phyloP scores from a whole-genome alignment of 1,140 invertebrate species.

The Mylabris phalerata region DNA sequence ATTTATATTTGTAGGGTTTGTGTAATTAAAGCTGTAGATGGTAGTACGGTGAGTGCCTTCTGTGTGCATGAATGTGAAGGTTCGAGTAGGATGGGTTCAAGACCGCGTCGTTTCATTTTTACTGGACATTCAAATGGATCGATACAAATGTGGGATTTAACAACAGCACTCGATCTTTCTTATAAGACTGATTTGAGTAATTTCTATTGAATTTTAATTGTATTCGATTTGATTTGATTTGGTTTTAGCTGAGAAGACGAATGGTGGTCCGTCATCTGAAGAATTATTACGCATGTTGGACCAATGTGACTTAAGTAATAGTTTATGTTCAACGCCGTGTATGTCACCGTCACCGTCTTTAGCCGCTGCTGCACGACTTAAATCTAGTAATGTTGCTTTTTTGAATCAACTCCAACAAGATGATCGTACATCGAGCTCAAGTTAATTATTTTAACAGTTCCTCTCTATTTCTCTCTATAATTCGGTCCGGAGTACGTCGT shows the following conservation, averaged over 20 bases:
- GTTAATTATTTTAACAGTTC: not conserved
- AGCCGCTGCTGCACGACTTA: conserved; percentile 56
- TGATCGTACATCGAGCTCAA: conserved; percentile 30
- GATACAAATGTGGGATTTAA: conserved; percentile 98
- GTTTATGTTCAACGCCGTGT: conserved; percentile 75
- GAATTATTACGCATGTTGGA: conserved; percentile 86
- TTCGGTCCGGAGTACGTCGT: no score
- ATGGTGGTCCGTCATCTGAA: conserved; percentile 81
- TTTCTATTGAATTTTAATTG: not conserved
- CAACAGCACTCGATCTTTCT: conserved; percentile 82
- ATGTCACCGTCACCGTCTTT: conserved; percentile 72
- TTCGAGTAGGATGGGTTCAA: conserved; percentile 82
- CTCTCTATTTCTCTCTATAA: no score
- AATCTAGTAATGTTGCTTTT: conserved; percentile 67
- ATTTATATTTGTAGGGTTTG: conserved; percentile 64
- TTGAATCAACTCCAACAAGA: conserved; percentile 56
- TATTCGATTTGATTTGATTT: not conserved
- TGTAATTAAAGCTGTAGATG: conserved; percentile 89
- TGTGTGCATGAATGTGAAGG: conserved; percentile 97
- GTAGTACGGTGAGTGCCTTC: conserved; percentile 90
- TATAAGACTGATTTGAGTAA: conserved; percentile 59
- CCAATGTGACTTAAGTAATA: conserved; percentile 86
- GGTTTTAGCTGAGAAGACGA: conserved; percentile 43
- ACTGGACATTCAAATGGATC: conserved; percentile 92
- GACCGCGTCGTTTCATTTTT: conserved; percentile 85